Conservation (phyloP, 2,797 vertebrate species). For the Falco berigora region DNA sequence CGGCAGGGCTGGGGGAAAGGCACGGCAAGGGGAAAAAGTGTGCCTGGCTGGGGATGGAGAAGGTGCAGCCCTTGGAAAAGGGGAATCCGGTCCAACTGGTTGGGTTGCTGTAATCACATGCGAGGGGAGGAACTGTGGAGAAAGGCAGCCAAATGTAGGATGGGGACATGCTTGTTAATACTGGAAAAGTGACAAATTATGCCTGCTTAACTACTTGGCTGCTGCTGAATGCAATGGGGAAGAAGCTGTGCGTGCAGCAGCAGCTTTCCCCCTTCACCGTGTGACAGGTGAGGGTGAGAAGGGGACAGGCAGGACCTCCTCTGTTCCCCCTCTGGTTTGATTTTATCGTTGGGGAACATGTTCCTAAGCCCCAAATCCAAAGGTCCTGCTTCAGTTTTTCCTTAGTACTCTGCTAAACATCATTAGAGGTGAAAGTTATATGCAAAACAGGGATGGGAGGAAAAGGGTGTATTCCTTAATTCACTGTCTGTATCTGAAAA, state of each 20-base stretch:
- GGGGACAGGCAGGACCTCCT: neutral
- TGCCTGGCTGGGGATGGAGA: neutral
- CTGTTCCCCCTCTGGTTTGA: neutral
- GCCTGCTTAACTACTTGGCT: neutral
- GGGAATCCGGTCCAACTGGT: conserved; percentile 52
- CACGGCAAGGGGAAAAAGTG: neutral
- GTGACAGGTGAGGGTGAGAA: neutral
- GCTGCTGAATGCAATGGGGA: neutral
- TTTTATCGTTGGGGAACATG: neutral
- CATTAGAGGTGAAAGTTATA: neutral
- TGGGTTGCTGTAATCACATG: neutral
- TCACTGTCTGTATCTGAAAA: neutral
- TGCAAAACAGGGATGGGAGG: neutral
- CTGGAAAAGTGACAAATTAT: neutral
- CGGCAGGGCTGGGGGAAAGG: neutral
- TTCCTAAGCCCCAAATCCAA: neutral
- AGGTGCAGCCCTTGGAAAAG: neutral
- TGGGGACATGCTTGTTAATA: neutral
- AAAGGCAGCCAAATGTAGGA: neutral
- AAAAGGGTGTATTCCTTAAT: neutral
- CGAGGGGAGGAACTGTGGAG: neutral
- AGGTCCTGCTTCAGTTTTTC: neutral
- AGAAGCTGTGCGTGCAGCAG: neutral
- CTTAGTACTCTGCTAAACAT: neutral
- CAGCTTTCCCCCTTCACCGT: neutral